Evolutionary conservation across 2,113 vertebrate species (phyloP).

Genomic region (Alethe castanea): DNA sequence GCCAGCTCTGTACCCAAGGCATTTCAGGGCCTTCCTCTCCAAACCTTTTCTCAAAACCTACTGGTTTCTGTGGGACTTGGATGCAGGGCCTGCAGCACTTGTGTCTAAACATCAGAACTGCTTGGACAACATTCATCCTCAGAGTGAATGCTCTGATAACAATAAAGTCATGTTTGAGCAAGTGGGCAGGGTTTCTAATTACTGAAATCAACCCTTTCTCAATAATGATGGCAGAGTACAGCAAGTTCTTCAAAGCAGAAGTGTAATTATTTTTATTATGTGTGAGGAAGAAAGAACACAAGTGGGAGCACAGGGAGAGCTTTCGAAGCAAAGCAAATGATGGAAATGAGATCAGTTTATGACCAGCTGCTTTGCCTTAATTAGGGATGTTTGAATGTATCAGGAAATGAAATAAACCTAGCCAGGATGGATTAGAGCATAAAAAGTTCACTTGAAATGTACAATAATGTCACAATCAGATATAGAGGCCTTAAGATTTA

Average conservation of each 20-base stretch:
- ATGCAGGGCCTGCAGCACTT: not conserved
- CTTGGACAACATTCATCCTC: not conserved
- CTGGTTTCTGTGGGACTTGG: not conserved
- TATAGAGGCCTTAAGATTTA: not conserved
- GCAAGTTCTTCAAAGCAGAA: not conserved
- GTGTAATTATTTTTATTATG: slow-evolving; percentile 39
- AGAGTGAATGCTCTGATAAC: not conserved
- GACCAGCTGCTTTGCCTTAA: slow-evolving; percentile 51
- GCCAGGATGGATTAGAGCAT: not conserved
- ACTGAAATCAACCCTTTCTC: not conserved
- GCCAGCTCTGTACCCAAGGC: not conserved
- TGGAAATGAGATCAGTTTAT: slow-evolving; percentile 33
- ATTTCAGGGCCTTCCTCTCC: not conserved
- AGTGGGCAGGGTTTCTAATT: not conserved
- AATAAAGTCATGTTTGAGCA: not conserved
- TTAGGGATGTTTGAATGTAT: not conserved
- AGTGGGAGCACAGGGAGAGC: slow-evolving; percentile 1
- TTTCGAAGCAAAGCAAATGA: slow-evolving; percentile 13
- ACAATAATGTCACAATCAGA: not conserved
- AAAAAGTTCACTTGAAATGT: not conserved
- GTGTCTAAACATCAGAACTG: not conserved
- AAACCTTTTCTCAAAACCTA: not conserved
- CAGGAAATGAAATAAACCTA: slow-evolving; percentile 34
- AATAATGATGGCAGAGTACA: not conserved
- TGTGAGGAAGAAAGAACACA: slow-evolving; percentile 33